Conservation (phyloP, 2,113 vertebrate species). For the Channa maculata region DNA sequence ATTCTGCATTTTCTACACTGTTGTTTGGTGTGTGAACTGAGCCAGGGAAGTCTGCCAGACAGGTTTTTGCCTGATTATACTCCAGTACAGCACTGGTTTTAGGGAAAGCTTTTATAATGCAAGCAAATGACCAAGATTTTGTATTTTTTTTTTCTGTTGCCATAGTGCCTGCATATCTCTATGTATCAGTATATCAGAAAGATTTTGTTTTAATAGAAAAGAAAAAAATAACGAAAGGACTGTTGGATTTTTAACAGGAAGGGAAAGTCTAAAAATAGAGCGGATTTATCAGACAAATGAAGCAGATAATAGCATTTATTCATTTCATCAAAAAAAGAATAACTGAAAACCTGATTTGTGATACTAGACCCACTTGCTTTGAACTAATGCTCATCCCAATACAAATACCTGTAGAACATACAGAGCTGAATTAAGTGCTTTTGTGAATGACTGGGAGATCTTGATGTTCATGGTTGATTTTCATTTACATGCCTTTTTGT, state of each 20-base stretch:
- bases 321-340: not conserved
- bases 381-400: not conserved
- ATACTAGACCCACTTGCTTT: no score
- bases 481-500: no score
- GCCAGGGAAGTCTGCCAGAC: conserved; percentile 41
- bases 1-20: conserved; percentile 54
- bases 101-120: conserved; percentile 46
- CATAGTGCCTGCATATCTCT: conserved; percentile 57
- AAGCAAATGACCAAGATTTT: conserved; percentile 39
- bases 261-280: conserved; percentile 46
- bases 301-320: conserved; percentile 21
- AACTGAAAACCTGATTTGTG: no score
- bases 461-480: no score
- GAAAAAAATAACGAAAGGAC: conserved; percentile 23
- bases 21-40: conserved; percentile 14
- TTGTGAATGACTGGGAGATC: no score
- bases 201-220: conserved; percentile 37
- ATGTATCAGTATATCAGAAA: conserved; percentile 40
- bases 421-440: no score
- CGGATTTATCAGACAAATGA: conserved; percentile 14
- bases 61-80: conserved; percentile 27
- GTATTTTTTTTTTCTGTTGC: conserved; percentile 56
- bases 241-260: conserved; percentile 41
- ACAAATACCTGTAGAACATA: not conserved
- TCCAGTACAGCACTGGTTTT: conserved; percentile 37